Base-by-base conservation (phyloP, 2,888 invertebrate species). In the Lissocephala sabroskyi region DNA sequence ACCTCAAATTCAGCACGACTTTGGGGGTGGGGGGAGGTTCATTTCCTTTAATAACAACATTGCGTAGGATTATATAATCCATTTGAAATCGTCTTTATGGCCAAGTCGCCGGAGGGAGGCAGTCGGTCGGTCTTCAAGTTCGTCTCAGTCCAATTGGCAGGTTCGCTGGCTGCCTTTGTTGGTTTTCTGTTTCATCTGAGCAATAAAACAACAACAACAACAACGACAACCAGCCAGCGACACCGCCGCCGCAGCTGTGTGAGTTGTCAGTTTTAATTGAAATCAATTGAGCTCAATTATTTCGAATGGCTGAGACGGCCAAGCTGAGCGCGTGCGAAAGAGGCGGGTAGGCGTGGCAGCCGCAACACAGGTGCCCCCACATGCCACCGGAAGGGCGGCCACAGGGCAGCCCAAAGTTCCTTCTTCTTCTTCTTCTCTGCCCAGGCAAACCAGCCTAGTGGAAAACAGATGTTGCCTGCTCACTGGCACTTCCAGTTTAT, bases 261-360 rank as follows among this genome's bases (percentile, higher is more conserved):
- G 51, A 60, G 51, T 71, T 71, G 71, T 77, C 71, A 74, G 71
- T 71, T 77, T 74, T 64, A 71, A 71, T 71, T 71, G 64, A 71
- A 74, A 64, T 77, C 78, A 71, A 71, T 71, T 71, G 78, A 74
- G 75, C 65, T 71, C 75, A 71, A 71, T 77, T 71, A 77, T 77
- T 77, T 71, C 64, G 23, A 23, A 23, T 23, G 7, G 23, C 23
- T 23, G 4, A 23, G 23, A 23, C 4, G 7, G 23, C n/a, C 23
- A 23, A 23, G 23, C 23, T 7, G 7, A 23, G n/a, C 3, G 23
- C 7, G 23, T 23, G 3, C 23, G 7, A 3, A 23, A 23, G 23
- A 23, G 23, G 23, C 23, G 23, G 23, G 52, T 66, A 70, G 66
- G 74, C 65, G 66, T 65, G 55, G n/a, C n/a, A n/a, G n/a, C n/a